Evolutionary conservation across 2,797 vertebrate genomes (phyloP).

Genomic region (Oreochromis grahami): DNA sequence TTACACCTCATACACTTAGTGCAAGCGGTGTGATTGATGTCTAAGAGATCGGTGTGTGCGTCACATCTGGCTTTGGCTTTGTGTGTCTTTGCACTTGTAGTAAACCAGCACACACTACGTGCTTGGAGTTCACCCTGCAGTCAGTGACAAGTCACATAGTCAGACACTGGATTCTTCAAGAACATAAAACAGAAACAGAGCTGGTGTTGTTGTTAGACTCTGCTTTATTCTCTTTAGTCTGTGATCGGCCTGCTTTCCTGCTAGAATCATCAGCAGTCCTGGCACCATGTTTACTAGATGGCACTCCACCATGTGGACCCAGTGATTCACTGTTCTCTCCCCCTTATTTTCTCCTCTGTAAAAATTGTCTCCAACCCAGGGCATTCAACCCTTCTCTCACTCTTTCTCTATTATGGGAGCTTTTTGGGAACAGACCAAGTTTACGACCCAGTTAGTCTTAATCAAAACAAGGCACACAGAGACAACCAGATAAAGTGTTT

Average conservation of each 20-base stretch:
- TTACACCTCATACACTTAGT: background rate
- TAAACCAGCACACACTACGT: background rate
- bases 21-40: slow-evolving; percentile 3
- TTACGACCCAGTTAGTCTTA: slow-evolving; percentile 67
- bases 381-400: background rate
- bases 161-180: slow-evolving; percentile 19
- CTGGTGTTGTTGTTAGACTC: slow-evolving; percentile 39
- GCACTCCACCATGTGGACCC: slow-evolving; percentile 56
- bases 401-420: slow-evolving; percentile 47
- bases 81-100: background rate
- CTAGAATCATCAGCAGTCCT: slow-evolving; percentile 56
- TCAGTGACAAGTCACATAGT: background rate
- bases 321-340: slow-evolving; percentile 42
- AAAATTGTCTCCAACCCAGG: slow-evolving; percentile 20
- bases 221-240: slow-evolving; percentile 11
- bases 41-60: background rate
- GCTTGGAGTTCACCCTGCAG: slow-evolving; percentile 7
- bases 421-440: slow-evolving; percentile 62
- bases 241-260: slow-evolving; percentile 37
- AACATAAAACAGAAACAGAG: slow-evolving; percentile 25
- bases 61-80: background rate
- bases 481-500: slow-evolving; percentile 37
- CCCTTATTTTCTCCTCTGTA: background rate
- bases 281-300: slow-evolving; percentile 58
- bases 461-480: slow-evolving; percentile 66